Percentiles rank a stretch among this genome's conserved stretches.
Evolutionary conservation across 23 tunicate genomes (phyloP).

Genomic region (Botrylloides violaceus): DNA sequence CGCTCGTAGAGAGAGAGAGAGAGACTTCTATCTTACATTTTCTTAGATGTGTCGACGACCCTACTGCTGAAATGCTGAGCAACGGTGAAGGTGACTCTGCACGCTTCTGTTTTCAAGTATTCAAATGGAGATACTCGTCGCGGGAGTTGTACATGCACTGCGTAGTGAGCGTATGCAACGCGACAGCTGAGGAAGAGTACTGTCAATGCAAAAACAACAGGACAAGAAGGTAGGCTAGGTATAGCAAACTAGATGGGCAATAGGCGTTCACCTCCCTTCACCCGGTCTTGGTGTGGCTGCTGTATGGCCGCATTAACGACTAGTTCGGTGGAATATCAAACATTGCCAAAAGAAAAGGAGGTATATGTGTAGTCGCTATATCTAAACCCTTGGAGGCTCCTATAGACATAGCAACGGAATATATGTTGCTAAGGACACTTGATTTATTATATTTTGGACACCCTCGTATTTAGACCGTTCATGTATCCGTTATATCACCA

Average conservation of each 20-base stretch:
- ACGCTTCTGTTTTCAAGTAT: conserved; percentile 57
- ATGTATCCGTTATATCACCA: no score
- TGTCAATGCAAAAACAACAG: conserved; percentile 41
- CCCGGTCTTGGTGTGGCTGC: neutral
- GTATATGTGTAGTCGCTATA: no score
- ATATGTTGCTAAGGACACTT: no score
- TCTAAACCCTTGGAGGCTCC: no score
- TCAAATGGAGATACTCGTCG: conserved; percentile 42
- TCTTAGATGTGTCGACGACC: conserved; percentile 46
- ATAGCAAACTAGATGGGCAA: conserved; percentile 6
- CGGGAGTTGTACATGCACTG: conserved; percentile 59
- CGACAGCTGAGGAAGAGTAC: conserved; percentile 36
- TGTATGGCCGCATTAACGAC: conserved; percentile 12
- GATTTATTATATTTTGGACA: no score
- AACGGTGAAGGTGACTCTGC: conserved; percentile 51
- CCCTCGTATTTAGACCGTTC: no score
- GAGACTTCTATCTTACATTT: no score
- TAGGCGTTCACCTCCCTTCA: neutral
- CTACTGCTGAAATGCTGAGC: conserved; percentile 28
- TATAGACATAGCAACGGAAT: no score
- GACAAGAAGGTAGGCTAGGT: conserved; percentile 29
- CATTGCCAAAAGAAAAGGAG: no score
- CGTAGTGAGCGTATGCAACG: conserved; percentile 59
- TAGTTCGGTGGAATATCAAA: no score
- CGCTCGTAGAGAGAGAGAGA: no score